phyloP scores from a whole-genome alignment of 2,797 vertebrate species.

The Leptodactylus fallax region DNA sequence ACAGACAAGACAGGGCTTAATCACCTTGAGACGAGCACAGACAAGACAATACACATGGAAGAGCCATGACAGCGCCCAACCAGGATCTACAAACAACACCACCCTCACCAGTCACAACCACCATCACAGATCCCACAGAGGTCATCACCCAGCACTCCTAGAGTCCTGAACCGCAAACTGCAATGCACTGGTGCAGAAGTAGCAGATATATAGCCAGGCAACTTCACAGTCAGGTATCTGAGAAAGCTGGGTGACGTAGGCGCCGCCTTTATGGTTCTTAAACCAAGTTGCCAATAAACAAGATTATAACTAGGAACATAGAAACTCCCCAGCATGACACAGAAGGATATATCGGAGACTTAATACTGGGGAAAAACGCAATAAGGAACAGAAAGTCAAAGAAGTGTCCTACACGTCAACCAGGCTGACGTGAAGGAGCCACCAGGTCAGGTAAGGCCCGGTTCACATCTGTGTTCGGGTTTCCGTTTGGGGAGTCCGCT shows the following conservation, averaged over 20 bases:
- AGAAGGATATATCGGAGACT: no score
- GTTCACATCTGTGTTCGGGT: no score
- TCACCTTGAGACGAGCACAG: not conserved
- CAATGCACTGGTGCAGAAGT: not conserved
- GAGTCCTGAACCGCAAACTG: not conserved
- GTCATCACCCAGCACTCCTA: not conserved
- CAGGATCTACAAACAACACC: not conserved
- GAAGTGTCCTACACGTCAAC: no score
- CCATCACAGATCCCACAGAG: not conserved
- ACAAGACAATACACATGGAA: not conserved
- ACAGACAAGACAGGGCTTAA: not conserved
- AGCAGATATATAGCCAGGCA: not conserved
- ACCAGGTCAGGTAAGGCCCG: no score
- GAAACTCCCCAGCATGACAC: not conserved
- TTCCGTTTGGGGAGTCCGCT: no score
- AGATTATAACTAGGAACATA: not conserved
- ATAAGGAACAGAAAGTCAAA: no score
- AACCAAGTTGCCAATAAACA: no score
- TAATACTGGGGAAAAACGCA: no score
- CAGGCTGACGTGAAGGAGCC: no score
- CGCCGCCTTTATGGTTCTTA: no score
- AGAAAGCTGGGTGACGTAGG: no score
- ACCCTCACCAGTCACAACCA: no score
- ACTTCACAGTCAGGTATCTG: not conserved
- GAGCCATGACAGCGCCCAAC: not conserved